phyloP scores from a whole-genome alignment of 2,888 invertebrate species.

The Carabus problematicus region DNA sequence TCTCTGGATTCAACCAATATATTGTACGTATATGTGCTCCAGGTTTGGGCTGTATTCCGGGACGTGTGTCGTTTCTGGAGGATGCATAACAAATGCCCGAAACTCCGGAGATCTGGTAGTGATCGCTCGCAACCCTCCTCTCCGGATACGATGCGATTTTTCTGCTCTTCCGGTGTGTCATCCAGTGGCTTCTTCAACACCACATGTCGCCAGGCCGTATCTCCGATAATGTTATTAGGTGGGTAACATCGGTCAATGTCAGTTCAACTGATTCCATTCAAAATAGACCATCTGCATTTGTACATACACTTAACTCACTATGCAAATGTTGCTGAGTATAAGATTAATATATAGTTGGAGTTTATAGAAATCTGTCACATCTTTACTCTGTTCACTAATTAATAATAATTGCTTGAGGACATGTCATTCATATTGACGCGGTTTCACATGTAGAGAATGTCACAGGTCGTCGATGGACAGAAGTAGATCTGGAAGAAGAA shows the following conservation, averaged over 20 bases:
- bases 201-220: slow-evolving; percentile 44
- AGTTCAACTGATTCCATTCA: too few species aligned
- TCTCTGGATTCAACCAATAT: too few species aligned
- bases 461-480: slow-evolving; percentile 68
- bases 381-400: too few species aligned
- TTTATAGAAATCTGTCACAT: too few species aligned
- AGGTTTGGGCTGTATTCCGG: slow-evolving; percentile 80
- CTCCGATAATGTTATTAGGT: slow-evolving; percentile 56
- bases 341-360: too few species aligned
- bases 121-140: slow-evolving; percentile 64
- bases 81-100: slow-evolving; percentile 73
- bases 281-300: too few species aligned
- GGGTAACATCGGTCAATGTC: neutral
- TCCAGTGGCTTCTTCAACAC: slow-evolving; percentile 51
- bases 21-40: slow-evolving; percentile 33
- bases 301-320: too few species aligned
- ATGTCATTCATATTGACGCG: slow-evolving; percentile 45
- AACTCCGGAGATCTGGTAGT: slow-evolving; percentile 67
- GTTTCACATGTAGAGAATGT: neutral
- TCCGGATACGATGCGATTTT: slow-evolving; percentile 60
- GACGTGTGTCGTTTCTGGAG: slow-evolving; percentile 79
- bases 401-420: too few species aligned
- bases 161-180: slow-evolving; percentile 57
- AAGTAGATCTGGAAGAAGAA: slow-evolving; percentile 69
- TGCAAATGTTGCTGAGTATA: too few species aligned